These are phyloP conservation scores for Hippocampus mohnikei DNA, from an alignment of 2,113 vertebrate genomes.

Conservation along the genomic window DNA sequence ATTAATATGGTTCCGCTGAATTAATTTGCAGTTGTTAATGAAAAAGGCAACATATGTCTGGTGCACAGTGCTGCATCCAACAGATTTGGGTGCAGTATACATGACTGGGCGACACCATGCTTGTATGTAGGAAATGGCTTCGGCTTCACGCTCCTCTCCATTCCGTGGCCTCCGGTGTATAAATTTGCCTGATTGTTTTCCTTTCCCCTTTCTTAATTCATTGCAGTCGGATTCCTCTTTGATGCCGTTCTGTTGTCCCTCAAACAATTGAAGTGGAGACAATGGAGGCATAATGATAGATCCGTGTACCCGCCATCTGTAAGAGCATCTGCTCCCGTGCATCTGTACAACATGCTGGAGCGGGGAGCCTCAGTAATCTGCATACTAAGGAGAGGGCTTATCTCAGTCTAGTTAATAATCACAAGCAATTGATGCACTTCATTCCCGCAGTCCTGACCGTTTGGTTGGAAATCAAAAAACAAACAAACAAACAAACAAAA, in stretches of 20 bases:
- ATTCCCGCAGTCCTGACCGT: slow-evolving; percentile 87
- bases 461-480: not conserved
- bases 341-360: slow-evolving; percentile 99
- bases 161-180: slow-evolving; percentile 77
- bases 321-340: slow-evolving; percentile 98
- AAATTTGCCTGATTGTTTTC: slow-evolving; percentile 77
- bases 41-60: slow-evolving; percentile 73
- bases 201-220: slow-evolving; percentile 79
- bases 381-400: slow-evolving; percentile 99
- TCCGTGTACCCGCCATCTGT: slow-evolving; percentile 99
- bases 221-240: slow-evolving; percentile 87
- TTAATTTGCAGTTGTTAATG: slow-evolving; percentile 50
- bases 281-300: slow-evolving; percentile 99
- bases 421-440: slow-evolving; percentile 95
- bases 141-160: slow-evolving; percentile 69
- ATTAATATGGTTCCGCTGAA: slow-evolving; percentile 43
- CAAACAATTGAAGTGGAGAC: slow-evolving; percentile 91
- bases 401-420: slow-evolving; percentile 99
- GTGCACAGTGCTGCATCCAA: slow-evolving; percentile 75
- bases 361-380: slow-evolving; percentile 98
- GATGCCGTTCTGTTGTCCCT: slow-evolving; percentile 82
- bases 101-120: slow-evolving; percentile 73
- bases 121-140: slow-evolving; percentile 66
- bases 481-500: not conserved
- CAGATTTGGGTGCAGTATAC: slow-evolving; percentile 73